phyloP scores from a whole-genome alignment of 2,113 vertebrate genomes.

The Crotalus helleri region DNA sequence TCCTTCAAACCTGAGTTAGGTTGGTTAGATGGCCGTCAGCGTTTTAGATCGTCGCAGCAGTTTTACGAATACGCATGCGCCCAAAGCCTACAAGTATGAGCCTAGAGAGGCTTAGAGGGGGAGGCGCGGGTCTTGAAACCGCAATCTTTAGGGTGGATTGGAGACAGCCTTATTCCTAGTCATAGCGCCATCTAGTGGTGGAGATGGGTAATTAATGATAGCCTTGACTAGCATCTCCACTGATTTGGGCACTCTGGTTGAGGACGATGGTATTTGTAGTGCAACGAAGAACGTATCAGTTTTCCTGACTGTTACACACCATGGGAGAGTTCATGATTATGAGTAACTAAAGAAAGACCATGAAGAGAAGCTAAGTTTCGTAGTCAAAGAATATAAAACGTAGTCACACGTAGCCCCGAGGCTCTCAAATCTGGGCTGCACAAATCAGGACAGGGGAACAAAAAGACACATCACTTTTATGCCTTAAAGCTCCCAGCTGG shows the following conservation, averaged over 20 bases:
- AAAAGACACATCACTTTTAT: neutral
- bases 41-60: neutral
- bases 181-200: neutral
- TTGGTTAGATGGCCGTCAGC: neutral
- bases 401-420: neutral
- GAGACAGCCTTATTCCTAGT: neutral
- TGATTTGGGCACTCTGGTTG: neutral
- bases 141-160: neutral
- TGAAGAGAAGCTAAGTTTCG: neutral
- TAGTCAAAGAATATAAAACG: neutral
- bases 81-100: no score
- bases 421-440: neutral
- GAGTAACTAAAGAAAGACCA: no score
- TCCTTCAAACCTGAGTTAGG: neutral
- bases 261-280: neutral
- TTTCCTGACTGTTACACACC: neutral
- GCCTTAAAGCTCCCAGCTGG: neutral
- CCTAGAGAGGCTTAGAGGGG: neutral
- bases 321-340: neutral
- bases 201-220: neutral
- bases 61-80: neutral
- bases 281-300: neutral
- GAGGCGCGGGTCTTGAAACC: neutral
- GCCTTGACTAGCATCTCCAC: neutral
- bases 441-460: neutral